Evolutionary conservation across 1,140 invertebrate species (phyloP).

Genomic region (Drosophila nikananu): DNA sequence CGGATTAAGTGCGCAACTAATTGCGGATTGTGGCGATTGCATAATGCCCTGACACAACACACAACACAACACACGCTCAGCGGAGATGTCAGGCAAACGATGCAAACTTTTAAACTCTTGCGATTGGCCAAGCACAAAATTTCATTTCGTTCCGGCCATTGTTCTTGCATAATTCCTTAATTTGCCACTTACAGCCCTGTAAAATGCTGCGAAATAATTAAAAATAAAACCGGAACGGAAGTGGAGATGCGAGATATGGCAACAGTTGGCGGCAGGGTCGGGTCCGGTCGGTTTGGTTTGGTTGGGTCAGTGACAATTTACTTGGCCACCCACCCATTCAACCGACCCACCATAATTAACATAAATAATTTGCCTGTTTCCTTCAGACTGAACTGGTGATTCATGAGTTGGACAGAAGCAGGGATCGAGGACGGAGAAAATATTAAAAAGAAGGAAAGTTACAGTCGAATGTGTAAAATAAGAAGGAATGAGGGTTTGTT

Average conservation of each 20-base stretch:
- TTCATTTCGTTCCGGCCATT: slow-evolving; percentile 38
- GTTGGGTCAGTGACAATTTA: slow-evolving; percentile 10
- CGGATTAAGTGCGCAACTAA: slow-evolving; percentile 62
- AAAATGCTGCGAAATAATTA: slow-evolving; percentile 22
- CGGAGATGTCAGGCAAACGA: slow-evolving; percentile 50
- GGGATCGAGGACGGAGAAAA: neutral
- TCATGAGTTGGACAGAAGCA: neutral
- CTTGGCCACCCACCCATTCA: neutral
- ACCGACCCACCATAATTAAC: slow-evolving; percentile 9
- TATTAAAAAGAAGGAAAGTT: neutral
- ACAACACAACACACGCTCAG: slow-evolving; percentile 18
- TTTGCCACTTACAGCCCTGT: slow-evolving; percentile 20
- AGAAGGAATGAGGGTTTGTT: no score
- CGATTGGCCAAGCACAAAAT: slow-evolving; percentile 53
- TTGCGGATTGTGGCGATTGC: slow-evolving; percentile 49
- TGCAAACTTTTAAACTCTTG: slow-evolving; percentile 55
- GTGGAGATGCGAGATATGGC: slow-evolving; percentile 6
- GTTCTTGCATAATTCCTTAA: slow-evolving; percentile 24
- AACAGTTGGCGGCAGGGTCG: slow-evolving; percentile 13
- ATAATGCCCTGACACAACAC: slow-evolving; percentile 20
- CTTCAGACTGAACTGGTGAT: slow-evolving; percentile 8
- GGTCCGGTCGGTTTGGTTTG: neutral
- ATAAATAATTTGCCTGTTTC: slow-evolving; percentile 21
- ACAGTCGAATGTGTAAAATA: neutral
- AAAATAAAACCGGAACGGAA: slow-evolving; percentile 7